phyloP scores from a whole-genome alignment of 2,797 vertebrate species.

The Danio jaintianensis region DNA sequence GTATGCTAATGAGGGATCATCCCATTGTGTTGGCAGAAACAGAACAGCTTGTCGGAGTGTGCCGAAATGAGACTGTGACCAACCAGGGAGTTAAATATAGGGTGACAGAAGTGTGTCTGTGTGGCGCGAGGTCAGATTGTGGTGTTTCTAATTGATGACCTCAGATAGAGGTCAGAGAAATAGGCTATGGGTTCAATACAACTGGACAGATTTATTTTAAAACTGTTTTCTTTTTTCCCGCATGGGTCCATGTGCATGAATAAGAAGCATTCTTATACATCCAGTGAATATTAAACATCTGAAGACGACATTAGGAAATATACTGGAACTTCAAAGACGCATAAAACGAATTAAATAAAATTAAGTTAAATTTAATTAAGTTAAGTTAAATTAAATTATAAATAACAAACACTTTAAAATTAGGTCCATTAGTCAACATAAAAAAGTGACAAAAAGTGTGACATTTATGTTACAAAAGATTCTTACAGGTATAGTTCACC shows the following conservation, averaged over 20 bases:
- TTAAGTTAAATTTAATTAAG: too few relatives aligned
- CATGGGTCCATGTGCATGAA: constrained; percentile 8
- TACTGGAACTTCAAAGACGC: not conserved
- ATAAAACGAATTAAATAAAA: too few relatives aligned
- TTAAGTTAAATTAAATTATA: too few relatives aligned
- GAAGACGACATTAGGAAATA: not conserved
- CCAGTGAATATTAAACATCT: not conserved
- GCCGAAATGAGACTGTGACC: constrained; percentile 68
- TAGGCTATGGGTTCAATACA: constrained; percentile 38
- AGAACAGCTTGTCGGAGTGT: constrained; percentile 80
- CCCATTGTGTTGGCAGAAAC: constrained; percentile 70
- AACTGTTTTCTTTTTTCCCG: not conserved
- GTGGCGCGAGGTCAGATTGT: constrained; percentile 38
- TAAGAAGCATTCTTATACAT: not conserved
- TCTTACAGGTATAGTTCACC: too few relatives aligned
- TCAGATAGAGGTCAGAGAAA: constrained; percentile 53
- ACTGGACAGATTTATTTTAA: constrained; percentile 39
- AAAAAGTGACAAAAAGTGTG: too few relatives aligned
- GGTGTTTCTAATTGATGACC: constrained; percentile 60
- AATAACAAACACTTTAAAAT: too few relatives aligned
- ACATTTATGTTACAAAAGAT: too few relatives aligned
- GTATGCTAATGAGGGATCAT: constrained; percentile 75
- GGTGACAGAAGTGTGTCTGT: constrained; percentile 51
- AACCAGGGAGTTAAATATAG: constrained; percentile 52
- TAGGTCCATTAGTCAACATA: too few relatives aligned